These are phyloP conservation scores for Pyrocephalus nanus DNA, from an alignment of 2,797 vertebrate genomes.

Conservation along the genomic window DNA sequence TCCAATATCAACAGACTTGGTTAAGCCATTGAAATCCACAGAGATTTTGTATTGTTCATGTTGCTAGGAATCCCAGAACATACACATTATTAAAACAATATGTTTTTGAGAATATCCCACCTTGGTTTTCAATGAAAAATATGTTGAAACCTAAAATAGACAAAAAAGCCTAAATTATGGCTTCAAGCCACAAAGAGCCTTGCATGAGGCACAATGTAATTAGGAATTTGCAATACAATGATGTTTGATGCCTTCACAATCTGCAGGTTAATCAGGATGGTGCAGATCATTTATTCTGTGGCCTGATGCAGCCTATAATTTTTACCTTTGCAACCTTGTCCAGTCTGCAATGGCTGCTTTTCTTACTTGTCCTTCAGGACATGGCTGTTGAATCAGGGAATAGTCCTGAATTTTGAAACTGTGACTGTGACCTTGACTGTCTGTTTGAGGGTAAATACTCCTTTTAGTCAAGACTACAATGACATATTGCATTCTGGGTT, in stretches of 20 bases:
- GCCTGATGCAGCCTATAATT: background rate
- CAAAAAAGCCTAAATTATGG: background rate
- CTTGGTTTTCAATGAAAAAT: background rate
- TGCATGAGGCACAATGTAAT: background rate
- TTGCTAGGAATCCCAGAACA: background rate
- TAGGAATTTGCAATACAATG: background rate
- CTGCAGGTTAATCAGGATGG: slow-evolving; percentile 12
- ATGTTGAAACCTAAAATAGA: background rate
- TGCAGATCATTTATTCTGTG: background rate
- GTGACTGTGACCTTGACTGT: background rate
- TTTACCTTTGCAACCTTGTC: background rate
- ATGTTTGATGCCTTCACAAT: background rate
- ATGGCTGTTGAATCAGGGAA: background rate
- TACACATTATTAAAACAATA: background rate
- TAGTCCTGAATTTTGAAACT: background rate
- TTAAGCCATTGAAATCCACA: slow-evolving; percentile 5
- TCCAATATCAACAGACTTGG: background rate
- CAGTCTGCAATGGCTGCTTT: background rate
- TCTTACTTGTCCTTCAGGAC: background rate
- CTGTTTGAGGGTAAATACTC: background rate
- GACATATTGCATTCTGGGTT: background rate
- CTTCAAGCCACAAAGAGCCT: background rate
- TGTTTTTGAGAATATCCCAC: background rate
- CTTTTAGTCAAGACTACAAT: background rate
- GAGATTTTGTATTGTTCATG: background rate